Conservation (phyloP, 2,113 vertebrate species). For the Nothocercus nigrocapillus region DNA sequence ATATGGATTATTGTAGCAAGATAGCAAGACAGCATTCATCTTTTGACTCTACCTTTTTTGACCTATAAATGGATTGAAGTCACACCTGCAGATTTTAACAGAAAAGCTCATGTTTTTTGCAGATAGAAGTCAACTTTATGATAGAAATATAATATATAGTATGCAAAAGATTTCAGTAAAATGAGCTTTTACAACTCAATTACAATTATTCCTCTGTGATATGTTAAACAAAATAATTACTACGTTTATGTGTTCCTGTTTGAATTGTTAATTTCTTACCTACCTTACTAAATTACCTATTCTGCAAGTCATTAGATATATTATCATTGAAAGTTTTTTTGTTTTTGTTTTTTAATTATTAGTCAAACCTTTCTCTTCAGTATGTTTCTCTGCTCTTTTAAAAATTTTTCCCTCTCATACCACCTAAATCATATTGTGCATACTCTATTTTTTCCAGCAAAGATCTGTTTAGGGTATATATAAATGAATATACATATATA, state of each 20-base stretch:
- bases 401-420: neutral
- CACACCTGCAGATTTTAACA: neutral
- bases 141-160: neutral
- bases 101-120: neutral
- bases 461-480: neutral
- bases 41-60: neutral
- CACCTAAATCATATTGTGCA: neutral
- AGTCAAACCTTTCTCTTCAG: neutral
- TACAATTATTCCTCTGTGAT: neutral
- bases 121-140: neutral
- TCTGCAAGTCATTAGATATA: neutral
- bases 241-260: neutral
- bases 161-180: neutral
- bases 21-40: neutral
- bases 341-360: neutral
- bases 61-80: neutral
- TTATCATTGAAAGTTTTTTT: rapidly evolving
- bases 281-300: neutral
- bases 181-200: neutral
- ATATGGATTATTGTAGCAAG: neutral
- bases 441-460: neutral
- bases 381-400: neutral
- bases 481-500: neutral
- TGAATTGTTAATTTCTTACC: neutral
- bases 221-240: neutral